A percentile compares a stretch with the other conserved stretches of the same genome.
Evolutionary conservation across 2,113 vertebrate species (phyloP).

Genomic region (Aplodontia rufa): DNA sequence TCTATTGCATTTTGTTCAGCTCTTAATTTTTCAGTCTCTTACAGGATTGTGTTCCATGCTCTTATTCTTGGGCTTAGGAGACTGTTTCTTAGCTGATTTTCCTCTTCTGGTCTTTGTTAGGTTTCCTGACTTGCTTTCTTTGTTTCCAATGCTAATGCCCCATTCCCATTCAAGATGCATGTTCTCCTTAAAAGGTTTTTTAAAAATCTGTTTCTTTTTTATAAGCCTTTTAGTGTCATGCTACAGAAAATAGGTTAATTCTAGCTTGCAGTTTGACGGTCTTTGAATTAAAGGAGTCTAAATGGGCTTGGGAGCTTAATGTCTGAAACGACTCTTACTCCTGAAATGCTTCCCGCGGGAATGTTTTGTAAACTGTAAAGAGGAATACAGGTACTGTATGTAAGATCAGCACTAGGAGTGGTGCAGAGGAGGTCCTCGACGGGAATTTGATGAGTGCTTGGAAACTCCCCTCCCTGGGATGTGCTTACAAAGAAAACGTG

Average conservation of each 20-base stretch:
- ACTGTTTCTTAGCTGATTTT: conserved; percentile 14
- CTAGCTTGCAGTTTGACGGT: conserved; percentile 9
- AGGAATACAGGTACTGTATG: neutral
- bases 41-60: neutral
- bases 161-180: conserved; percentile 3
- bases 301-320: neutral
- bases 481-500: neutral
- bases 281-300: conserved; percentile 30
- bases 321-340: neutral
- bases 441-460: neutral
- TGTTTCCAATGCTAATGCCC: neutral
- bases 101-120: neutral
- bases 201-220: neutral
- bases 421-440: neutral
- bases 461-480: neutral
- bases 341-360: neutral
- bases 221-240: neutral
- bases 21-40: neutral
- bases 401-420: neutral
- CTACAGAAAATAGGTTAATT: conserved; percentile 47
- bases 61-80: conserved; percentile 5
- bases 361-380: neutral
- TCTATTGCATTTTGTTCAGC: neutral
- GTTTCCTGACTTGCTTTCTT: neutral
- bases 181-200: conserved; percentile 36